Evolutionary conservation across 2,797 vertebrate species (phyloP).

Genomic region (Podarcis lilfordi): DNA sequence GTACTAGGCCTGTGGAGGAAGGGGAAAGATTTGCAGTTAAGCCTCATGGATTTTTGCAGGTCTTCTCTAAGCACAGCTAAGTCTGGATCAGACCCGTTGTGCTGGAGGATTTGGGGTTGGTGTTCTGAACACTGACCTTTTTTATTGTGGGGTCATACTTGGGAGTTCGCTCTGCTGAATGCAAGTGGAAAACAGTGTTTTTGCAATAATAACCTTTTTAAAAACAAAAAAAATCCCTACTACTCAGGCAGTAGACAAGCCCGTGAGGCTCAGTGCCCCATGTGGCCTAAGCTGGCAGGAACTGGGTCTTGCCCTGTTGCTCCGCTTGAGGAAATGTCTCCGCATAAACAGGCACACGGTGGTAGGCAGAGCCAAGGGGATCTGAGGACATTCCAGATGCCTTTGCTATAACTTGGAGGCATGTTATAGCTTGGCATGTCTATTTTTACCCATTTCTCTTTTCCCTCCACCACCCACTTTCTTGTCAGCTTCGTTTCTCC

Average conservation of each 20-base stretch:
- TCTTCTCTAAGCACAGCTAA: too few relatives aligned
- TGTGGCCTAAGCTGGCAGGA: not conserved
- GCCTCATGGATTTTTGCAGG: too few relatives aligned
- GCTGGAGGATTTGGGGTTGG: not conserved
- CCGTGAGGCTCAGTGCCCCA: not conserved
- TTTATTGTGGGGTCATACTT: too few relatives aligned
- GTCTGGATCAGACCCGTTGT: not conserved
- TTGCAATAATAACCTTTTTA: too few relatives aligned
- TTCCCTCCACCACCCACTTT: not conserved
- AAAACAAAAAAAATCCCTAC: too few relatives aligned
- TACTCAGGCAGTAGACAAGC: not conserved
- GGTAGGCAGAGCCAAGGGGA: slow-evolving; percentile 57
- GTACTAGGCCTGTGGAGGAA: too few relatives aligned
- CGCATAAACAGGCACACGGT: slow-evolving; percentile 44
- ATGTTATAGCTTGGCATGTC: slow-evolving; percentile 52
- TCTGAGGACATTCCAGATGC: slow-evolving; percentile 64
- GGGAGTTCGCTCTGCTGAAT: not conserved
- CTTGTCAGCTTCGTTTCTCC: slow-evolving; percentile 19
- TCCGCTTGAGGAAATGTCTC: slow-evolving; percentile 29
- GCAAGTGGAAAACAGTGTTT: accelerated
- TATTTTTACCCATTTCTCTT: slow-evolving; percentile 59
- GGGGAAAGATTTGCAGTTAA: too few relatives aligned
- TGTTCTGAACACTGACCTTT: too few relatives aligned
- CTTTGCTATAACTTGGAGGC: slow-evolving; percentile 57
- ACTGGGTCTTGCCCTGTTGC: accelerated